Conservation (phyloP, 1,140 invertebrate genomes). For the Cotesia typhae region DNA sequence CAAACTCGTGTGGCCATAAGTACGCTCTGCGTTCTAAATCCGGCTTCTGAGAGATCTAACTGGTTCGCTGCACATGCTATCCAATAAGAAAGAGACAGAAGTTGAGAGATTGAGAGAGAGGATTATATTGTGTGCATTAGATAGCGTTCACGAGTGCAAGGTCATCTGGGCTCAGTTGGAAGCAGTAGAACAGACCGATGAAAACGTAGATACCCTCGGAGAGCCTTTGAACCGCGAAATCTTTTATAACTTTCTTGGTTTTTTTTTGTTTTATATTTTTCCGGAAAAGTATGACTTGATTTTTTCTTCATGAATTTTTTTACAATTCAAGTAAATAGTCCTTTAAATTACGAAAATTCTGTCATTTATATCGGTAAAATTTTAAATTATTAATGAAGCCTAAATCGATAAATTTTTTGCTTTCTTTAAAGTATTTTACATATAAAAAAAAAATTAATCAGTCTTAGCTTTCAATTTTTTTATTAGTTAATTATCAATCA, state of each 20-base stretch:
- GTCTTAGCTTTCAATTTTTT: no score
- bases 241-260: background rate
- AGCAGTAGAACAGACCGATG: background rate
- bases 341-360: no score
- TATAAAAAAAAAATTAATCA: no score
- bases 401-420: no score
- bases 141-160: slow-evolving; percentile 11
- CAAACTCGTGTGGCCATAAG: slow-evolving; percentile 9
- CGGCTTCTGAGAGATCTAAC: slow-evolving; percentile 10
- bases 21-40: background rate
- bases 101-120: background rate
- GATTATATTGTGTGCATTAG: background rate
- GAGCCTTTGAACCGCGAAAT: background rate
- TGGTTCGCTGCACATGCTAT: slow-evolving; percentile 12
- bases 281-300: no score
- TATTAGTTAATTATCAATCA: no score
- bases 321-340: no score
- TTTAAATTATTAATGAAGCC: no score
- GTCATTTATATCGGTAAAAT: no score
- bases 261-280: no score
- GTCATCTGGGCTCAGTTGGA: background rate
- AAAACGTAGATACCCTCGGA: background rate
- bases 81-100: background rate
- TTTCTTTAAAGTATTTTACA: no score
- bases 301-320: no score